Base-by-base conservation (phyloP, 2,888 invertebrate genomes). In the Synanthedon myopaeformis region DNA sequence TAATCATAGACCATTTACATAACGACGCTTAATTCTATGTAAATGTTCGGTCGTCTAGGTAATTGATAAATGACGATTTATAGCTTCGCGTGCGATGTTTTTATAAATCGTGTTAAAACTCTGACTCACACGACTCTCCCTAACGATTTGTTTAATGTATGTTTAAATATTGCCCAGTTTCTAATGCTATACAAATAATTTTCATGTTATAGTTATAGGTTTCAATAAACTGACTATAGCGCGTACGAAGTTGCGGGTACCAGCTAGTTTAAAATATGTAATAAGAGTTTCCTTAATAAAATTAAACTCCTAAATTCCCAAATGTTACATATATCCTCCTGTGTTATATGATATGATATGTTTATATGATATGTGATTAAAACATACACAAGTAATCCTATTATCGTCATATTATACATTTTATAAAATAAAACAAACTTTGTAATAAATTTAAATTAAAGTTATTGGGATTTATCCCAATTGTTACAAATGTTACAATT, bases 41-140 rank as follows among this genome's bases (percentile, higher is more conserved):
- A 79, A 79, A 76, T 74, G 72, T 64, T 70, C 69, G 64, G 72
- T 72, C 64, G 59, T 35, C 35, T 35, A 35, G 62, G 64, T 76
- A 74, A 79, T 76, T 69, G 73, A 71, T 74, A 72, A 64, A 63
- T 59, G 60, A 51, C 61, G 63, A 62, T 75, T 73, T 73, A 74
- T 66, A 66, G 63, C 64, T 69, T 83, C 69, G 80, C 82, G 76
- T 82, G 82, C 69, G 78, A 79, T 76, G 76, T 79, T 71, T n/a
- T 74, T 75, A 79, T 80, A 75, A 79, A 79, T 80, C 71, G 74
- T 69, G 8, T 45, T n/a, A 13, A 14, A 45, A 49, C 72, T 67
- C 62, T 61, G 65, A 74, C 66, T 71, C 70, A 72, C 69, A 70
- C 70, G 5, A 73, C 66, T 66, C 64, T 62, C 68, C 67, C 69